Evolutionary conservation across 2,888 invertebrate genomes (phyloP).

Genomic region (Resseliella maxima): DNA sequence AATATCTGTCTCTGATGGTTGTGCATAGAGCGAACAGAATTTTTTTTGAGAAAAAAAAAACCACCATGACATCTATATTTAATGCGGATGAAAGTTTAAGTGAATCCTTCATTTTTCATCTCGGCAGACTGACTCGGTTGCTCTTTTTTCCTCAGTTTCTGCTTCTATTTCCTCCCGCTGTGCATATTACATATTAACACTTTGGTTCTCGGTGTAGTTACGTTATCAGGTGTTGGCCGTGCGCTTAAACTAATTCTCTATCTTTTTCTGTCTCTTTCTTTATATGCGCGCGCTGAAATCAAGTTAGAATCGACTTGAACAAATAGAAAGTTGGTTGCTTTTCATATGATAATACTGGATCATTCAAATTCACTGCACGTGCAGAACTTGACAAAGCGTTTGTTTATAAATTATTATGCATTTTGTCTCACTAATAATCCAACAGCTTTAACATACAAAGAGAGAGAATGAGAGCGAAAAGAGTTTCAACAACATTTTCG

Average conservation of each 20-base stretch:
- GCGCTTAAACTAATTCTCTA: not conserved
- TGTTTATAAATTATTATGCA: slow-evolving; percentile 42
- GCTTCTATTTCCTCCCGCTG: not conserved
- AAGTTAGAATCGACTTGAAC: not conserved
- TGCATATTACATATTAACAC: not conserved
- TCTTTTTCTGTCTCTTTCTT: too few relatives aligned
- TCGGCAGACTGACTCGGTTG: not conserved
- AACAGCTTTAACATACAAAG: not conserved
- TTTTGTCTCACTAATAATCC: slow-evolving; percentile 36
- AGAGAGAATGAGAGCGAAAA: not conserved
- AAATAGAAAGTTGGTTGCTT: not conserved
- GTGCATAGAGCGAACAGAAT: not conserved
- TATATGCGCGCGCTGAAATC: not conserved
- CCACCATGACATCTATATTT: slow-evolving; percentile 20
- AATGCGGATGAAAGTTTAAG: slow-evolving; percentile 48
- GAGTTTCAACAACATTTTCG: slow-evolving; percentile 3
- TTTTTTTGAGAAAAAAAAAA: not conserved
- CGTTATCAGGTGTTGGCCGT: not conserved
- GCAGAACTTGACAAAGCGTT: slow-evolving; percentile 24
- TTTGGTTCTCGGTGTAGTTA: not conserved
- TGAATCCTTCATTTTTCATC: slow-evolving; percentile 41
- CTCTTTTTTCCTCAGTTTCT: not conserved
- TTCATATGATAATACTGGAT: slow-evolving; percentile 11
- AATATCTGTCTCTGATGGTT: not conserved
- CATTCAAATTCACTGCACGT: slow-evolving; percentile 1